Evolutionary conservation across 2,888 invertebrate genomes (phyloP), one percentile per base, ranked within the genome.

Genomic region (Harpagoxenus sublaevis): DNA sequence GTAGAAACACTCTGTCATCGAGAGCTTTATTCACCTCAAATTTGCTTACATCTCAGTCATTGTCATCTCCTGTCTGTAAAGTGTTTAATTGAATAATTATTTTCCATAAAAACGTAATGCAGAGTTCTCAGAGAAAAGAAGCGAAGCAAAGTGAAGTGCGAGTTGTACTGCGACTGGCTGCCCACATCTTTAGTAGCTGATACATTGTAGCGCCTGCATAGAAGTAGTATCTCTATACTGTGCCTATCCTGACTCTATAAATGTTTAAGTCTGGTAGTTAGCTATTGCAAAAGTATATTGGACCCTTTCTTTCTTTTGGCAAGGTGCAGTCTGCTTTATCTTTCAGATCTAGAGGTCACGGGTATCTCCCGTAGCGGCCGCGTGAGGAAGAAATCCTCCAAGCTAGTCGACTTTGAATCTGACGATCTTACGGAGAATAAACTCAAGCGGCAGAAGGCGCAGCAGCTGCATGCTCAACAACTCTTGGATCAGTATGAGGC

Each of bases 321-420:
- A 93, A 94, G 92, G 89, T 94, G 90, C 93, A 93, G 94, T 93
- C 92, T 88, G 91, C 93, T 93, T 87, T 91, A 93, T 90, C 89
- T 94, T 94, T 85, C 94, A 96, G 97, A 97, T 96, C 96, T 98
- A 93, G 98, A 98, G 95, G 98, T 98, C 82, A 98, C 98, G 79
- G 98, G 98, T 10, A 97, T 98, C 60, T 98, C 98, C 3, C 96
- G 98, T 84, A 98, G 98, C 91, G 98, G 98, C 35, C 96, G 98
- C 83, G 98, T 99, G 0, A 96, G 99, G 81, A 99, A 99, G 95
- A 99, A 99, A 95, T 99, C 99, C 28, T 98, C 99, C 0, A 99
- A 99, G 94, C 96, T 99, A 63, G 97, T 98, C 95, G 99, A 99
- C 95, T 99, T 99, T 95, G 98, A 98, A 94, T 98, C 98, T 0